phyloP scores from a whole-genome alignment of 2,113 vertebrate genomes.

The Macroglossus sobrinus region DNA sequence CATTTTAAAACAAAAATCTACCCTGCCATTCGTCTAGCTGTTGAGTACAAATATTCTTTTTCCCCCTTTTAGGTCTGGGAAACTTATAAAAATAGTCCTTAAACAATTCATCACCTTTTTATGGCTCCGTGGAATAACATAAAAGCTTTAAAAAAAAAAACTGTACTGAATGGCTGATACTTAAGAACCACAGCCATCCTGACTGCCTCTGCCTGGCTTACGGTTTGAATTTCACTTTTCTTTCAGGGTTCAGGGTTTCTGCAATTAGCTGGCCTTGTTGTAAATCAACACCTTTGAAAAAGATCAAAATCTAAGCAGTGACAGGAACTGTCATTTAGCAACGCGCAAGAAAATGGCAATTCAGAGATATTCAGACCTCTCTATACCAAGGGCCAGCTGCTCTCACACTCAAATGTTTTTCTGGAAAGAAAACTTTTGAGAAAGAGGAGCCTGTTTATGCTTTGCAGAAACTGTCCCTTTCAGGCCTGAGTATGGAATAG shows the following conservation, averaged over 20 bases:
- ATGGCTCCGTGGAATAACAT: conserved; percentile 67
- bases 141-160: conserved; percentile 40
- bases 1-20: conserved; percentile 70
- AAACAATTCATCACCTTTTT: conserved; percentile 66
- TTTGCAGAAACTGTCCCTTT: neutral
- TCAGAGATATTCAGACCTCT: neutral
- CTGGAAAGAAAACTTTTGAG: conserved; percentile 48
- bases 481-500: conserved; percentile 40
- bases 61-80: conserved; percentile 47
- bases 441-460: neutral
- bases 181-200: conserved; percentile 65
- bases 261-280: conserved; percentile 69
- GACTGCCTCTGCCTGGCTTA: conserved; percentile 58
- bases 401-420: conserved; percentile 41
- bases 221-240: conserved; percentile 69
- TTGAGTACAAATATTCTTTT: conserved; percentile 46
- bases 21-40: conserved; percentile 35
- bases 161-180: conserved; percentile 53
- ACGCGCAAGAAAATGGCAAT: conserved; percentile 60
- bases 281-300: conserved; percentile 70
- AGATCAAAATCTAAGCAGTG: conserved; percentile 70
- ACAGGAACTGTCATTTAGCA: conserved; percentile 67
- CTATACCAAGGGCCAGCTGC: conserved; percentile 14
- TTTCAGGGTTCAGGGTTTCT: conserved; percentile 70
- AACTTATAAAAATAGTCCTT: conserved; percentile 67